Conservation (phyloP, 1,140 invertebrate genomes). For the Bradysia coprophila region DNA sequence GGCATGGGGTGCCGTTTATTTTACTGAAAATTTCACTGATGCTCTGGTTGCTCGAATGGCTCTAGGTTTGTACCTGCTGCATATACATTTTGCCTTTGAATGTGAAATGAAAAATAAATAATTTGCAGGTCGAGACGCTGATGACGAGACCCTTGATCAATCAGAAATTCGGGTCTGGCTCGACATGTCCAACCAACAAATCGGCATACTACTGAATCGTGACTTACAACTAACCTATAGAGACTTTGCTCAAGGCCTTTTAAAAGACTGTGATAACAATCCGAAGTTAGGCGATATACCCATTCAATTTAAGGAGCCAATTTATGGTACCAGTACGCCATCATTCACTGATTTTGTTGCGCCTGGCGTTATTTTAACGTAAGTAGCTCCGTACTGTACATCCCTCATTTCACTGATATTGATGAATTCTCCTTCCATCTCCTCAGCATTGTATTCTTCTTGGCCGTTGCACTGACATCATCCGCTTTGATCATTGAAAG, state of each 20-base stretch:
- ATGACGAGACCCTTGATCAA: slow-evolving; percentile 57
- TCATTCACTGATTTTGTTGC: slow-evolving; percentile 92
- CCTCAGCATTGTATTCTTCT: slow-evolving; percentile 84
- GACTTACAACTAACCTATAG: slow-evolving; percentile 64
- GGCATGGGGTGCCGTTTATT: slow-evolving; percentile 72
- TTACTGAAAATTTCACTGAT: slow-evolving; percentile 72
- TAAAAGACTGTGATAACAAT: slow-evolving; percentile 52
- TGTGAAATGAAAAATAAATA: too few relatives aligned
- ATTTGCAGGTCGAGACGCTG: slow-evolving; percentile 41
- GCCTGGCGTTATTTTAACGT: slow-evolving; percentile 86
- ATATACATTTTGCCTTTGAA: too few relatives aligned
- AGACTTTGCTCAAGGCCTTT: slow-evolving; percentile 52
- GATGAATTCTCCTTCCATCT: slow-evolving; percentile 4
- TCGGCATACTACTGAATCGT: slow-evolving; percentile 62
- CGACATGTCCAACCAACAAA: slow-evolving; percentile 89
- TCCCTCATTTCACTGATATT: slow-evolving; percentile 3
- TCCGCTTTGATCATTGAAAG: slow-evolving; percentile 81
- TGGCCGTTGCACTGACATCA: slow-evolving; percentile 81
- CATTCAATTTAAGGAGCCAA: slow-evolving; percentile 60
- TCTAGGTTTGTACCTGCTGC: slow-evolving; percentile 23
- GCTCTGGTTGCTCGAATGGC: slow-evolving; percentile 52
- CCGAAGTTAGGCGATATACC: slow-evolving; percentile 64
- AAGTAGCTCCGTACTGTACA: slow-evolving; percentile 19
- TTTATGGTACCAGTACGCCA: slow-evolving; percentile 72
- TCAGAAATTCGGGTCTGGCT: slow-evolving; percentile 70